Evolutionary conservation across 2,113 vertebrate species (phyloP), one percentile per base, ranked within the genome.

Genomic region (Calonectris borealis): DNA sequence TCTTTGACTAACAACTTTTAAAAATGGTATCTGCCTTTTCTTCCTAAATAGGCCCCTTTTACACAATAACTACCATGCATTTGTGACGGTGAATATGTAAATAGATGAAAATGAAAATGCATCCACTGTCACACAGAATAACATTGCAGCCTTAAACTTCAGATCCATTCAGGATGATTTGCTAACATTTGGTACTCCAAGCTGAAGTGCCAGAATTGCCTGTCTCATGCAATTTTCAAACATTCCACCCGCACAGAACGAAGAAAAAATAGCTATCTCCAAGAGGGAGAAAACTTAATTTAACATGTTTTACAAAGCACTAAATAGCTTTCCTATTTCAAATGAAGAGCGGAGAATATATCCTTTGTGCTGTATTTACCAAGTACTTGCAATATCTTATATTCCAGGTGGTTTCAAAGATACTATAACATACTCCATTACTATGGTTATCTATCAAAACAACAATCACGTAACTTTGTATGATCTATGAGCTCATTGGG

Each of bases 221-320:
- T 85, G 96, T 95, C 95, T 97, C 54, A 11, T 95, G 97, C 95
- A 98, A 98, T 98, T 98, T 98, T 98, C 97, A 97, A 97, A 98
- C 97, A 97, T 97, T 98, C 97, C 90, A 22, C 96, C 86, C n/a
- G 85, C 87, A 94, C 92, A 95, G 92, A 98, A 94, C 15, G 64
- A 96, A 97, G 75, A 38, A 97, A 97, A 98, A 93, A 88, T 42
- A 92, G 91, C 95, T 97, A 86, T 92, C 94, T 98, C 76, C 83
- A 87, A 96, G 97, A 94, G 91, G 96, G 80, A 97, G 90, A 88
- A 97, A 98, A 98, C 95, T 98, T 96, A 95, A 97, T 97, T 97
- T 98, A 97, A 86, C 58, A 49, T 98, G 96, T 97, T 98, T 98
- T 98, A 95, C 94, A 95, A 97, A 98, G 98, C 96, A 95, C 94